Evolutionary conservation across 2,888 invertebrate species (phyloP), one percentile per base, ranked within the genome.

Genomic region (Megaustenia siamemsis): DNA sequence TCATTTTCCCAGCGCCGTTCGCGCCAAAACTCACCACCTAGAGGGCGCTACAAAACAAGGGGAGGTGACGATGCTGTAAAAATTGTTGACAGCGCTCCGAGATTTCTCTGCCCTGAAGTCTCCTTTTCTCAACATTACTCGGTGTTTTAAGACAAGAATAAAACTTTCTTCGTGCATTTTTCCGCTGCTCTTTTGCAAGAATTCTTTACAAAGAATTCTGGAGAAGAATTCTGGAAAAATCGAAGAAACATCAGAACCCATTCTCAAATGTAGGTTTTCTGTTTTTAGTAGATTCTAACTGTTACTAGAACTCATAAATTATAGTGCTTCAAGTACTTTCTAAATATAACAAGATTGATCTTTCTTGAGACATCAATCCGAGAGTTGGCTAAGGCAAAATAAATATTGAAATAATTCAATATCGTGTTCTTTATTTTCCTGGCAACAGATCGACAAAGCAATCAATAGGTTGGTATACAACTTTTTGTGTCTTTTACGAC

Each of bases 21-120:
- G 82, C 82, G 75, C 82, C 75, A 82, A 75, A 75, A 82, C 82
- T 82, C 82, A 60, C 45, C 82, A 66, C 82, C 82, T 71, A 71
- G 71, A 45, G 53, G 75, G 82, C 73, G 75, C 56, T 40, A 66
- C 75, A 32, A 63, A 82, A 73, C 73, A 82, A 75, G 82, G 82
- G 82, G 82, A 82, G 82, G 82, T 60, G 82, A 75, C 75, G 60
- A 75, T 40, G 75, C 35, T 75, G 82, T 82, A 82, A 82, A 82
- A 82, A 82, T 82, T 82, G 75, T 82, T 82, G 82, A 82, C 82
- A 75, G 75, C 43, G 75, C 45, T 75, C 21, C 21, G 40, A 56
- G 82, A 82, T 75, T 82, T 75, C 63, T 75, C 45, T 82, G 82
- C 82, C 82, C 82, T 35, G 73, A 75, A 75, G 75, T 63, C 49